Evolutionary conservation across 2,888 invertebrate genomes (phyloP), one percentile per base, ranked within the genome.

Genomic region (Hydroisotoma schaefferi): DNA sequence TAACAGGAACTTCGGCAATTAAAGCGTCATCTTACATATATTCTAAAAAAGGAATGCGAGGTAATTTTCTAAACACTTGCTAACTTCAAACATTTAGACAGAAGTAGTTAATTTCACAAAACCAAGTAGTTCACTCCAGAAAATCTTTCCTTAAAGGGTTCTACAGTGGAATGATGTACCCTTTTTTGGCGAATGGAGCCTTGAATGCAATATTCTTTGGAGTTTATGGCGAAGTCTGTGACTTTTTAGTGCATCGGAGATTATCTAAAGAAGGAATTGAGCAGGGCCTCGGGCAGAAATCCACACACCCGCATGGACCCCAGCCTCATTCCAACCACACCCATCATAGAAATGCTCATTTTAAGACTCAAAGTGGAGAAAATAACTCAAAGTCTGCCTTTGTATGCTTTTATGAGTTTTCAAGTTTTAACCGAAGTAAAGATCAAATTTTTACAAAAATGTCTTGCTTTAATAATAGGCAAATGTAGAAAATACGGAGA

Each of bases 131-230:
- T 10, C 33, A 15, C n/a, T n/a, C n/a, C n/a, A n/a, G n/a, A n/a
- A n/a, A n/a, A n/a, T n/a, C n/a, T n/a, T 33, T 33, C 33, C 33
- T 10, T 15, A 6, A 10, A 25, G 47, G 47, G 8, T 47, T 47
- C n/a, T 47, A 47, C n/a, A 22, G 25, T 23, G 47, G 47, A 20
- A 8, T 23, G 5, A 8, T 8, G 6, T 25, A 23, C 25, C 47
- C 47, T 8, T 25, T 47, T 25, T 23, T 47, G 6, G 25, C 47
- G 5, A 23, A 20, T n/a, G 47, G 47, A 8, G n/a, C 25, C 5
- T n/a, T 47, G 8, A 47, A 47, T 25, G 47, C 47, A 6, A 8
- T 25, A 5, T 47, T 47, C 47, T 47, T 47, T 47, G 47, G 47
- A n/a, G n/a, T 47, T 23, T 47, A 47, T n/a, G 47, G 23, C 6